phyloP scores from a whole-genome alignment of 2,888 invertebrate genomes.

The Hypena proboscidalis region DNA sequence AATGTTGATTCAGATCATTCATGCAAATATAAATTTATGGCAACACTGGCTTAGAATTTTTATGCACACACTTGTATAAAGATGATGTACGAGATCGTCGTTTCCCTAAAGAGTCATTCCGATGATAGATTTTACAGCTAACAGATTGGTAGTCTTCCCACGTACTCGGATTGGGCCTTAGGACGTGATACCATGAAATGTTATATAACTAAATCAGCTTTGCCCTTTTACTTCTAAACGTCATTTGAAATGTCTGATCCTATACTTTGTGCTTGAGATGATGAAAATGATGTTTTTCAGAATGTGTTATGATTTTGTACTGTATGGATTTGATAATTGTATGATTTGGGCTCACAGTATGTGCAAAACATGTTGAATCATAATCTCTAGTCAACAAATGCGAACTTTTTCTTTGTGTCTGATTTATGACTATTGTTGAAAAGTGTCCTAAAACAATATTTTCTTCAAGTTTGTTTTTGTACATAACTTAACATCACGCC shows the following conservation, averaged over 20 bases:
- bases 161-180: slow-evolving; percentile 49
- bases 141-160: slow-evolving; percentile 44
- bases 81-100: slow-evolving; percentile 32
- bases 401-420: too few relatives aligned
- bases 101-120: slow-evolving; percentile 51
- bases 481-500: too few relatives aligned
- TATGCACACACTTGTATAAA: slow-evolving; percentile 6
- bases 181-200: slow-evolving; percentile 33
- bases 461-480: too few relatives aligned
- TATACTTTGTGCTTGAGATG: not conserved
- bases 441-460: too few relatives aligned
- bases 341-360: too few relatives aligned
- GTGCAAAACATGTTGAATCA: too few relatives aligned
- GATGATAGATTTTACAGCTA: slow-evolving; percentile 57
- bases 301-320: too few relatives aligned
- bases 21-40: not conserved
- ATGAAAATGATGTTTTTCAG: not conserved
- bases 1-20: too few relatives aligned
- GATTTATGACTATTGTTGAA: too few relatives aligned
- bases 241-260: not conserved
- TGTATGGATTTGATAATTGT: too few relatives aligned
- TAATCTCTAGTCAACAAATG: too few relatives aligned
- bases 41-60: slow-evolving; percentile 4
- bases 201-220: slow-evolving; percentile 29
- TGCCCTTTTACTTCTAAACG: not conserved